Conservation (phyloP, 2,888 invertebrate genomes). For the Mystacides longicornis region DNA sequence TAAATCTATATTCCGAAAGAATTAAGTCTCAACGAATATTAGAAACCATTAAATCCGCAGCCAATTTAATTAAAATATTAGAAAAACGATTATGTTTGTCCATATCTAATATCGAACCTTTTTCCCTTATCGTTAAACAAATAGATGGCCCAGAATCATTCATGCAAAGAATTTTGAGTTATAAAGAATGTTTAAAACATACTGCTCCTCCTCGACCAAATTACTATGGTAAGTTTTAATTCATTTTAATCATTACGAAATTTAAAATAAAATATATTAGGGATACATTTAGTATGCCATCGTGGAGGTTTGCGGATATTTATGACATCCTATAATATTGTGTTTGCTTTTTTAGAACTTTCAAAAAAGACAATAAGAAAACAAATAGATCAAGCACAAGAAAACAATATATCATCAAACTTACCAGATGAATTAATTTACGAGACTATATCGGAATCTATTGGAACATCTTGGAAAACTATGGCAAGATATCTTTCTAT, state of each 20-base stretch:
- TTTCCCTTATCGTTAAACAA: conserved; percentile 1
- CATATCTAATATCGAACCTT: conserved; percentile 5
- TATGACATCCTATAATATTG: too few species aligned
- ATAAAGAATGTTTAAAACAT: not conserved
- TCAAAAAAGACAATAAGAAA: too few species aligned
- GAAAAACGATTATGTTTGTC: conserved; percentile 18
- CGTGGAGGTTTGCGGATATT: too few species aligned
- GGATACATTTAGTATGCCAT: too few species aligned
- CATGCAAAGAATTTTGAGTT: not conserved
- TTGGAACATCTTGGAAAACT: conserved; percentile 17
- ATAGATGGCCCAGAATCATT: not conserved
- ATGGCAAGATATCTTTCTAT: conserved; percentile 16
- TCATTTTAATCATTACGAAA: too few species aligned
- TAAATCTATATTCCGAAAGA: not conserved
- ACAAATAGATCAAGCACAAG: too few species aligned
- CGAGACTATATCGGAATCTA: conserved; percentile 10
- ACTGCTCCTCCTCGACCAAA: not conserved
- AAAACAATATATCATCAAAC: not conserved
- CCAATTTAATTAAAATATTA: conserved; percentile 13
- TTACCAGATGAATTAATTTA: not conserved
- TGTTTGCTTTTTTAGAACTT: too few species aligned
- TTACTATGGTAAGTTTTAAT: conserved; percentile 11
- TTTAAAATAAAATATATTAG: too few species aligned
- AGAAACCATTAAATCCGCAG: conserved; percentile 10
- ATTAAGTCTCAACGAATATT: conserved; percentile 14